phyloP scores from a whole-genome alignment of 2,113 vertebrate genomes.

The Zosterops pallidus region DNA sequence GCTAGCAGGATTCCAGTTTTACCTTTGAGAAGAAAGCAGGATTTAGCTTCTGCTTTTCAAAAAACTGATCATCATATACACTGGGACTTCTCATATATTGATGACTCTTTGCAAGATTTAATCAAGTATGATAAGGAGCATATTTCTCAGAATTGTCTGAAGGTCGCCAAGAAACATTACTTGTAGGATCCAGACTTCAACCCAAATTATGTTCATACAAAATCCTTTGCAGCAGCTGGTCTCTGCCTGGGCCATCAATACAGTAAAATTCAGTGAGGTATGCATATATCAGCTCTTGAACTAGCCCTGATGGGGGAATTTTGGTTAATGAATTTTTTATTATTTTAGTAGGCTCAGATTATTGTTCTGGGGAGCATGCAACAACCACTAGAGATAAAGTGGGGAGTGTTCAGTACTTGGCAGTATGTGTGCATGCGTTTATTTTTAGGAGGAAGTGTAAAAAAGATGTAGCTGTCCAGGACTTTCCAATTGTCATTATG shows the following conservation, averaged over 20 bases:
- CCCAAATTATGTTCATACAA: conserved; percentile 78
- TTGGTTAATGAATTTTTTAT: background rate
- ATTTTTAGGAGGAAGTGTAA: background rate
- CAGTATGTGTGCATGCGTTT: background rate
- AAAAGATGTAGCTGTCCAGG: background rate
- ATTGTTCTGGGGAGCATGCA: background rate
- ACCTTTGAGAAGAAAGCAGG: conserved; percentile 45
- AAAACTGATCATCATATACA: background rate
- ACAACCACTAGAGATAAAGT: background rate
- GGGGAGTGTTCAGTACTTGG: background rate
- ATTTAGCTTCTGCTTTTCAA: conserved; percentile 46
- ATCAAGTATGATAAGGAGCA: conserved; percentile 83
- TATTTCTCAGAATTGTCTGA: conserved; percentile 83
- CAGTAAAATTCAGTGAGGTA: conserved; percentile 76
- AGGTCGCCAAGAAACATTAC: conserved; percentile 81
- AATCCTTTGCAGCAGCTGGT: conserved; percentile 85
- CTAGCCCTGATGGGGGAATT: background rate
- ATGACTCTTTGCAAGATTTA: conserved; percentile 83
- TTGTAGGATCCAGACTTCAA: conserved; percentile 82
- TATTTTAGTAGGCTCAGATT: background rate
- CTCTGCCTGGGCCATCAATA: conserved; percentile 86
- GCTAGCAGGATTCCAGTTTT: conserved; percentile 24
- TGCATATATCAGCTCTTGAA: background rate
- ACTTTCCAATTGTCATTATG: background rate
- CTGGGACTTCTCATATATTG: conserved; percentile 68